Percentiles rank a stretch among this genome's conserved stretches.
These are phyloP conservation scores for Alectura lathami DNA, from an alignment of 2,113 vertebrate species.

Conservation along the genomic window DNA sequence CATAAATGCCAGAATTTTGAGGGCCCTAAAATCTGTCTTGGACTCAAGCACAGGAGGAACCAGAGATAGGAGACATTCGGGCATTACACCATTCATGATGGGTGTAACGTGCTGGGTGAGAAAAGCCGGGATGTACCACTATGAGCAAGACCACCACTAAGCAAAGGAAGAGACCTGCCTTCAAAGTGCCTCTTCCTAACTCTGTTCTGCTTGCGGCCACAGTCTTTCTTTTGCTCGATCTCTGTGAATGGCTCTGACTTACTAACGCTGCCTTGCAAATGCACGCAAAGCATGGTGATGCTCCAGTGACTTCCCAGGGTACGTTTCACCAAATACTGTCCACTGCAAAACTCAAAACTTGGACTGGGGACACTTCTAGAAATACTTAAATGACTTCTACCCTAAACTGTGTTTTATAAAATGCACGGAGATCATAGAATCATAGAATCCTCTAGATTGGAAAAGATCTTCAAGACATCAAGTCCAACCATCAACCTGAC, in stretches of 20 bases:
- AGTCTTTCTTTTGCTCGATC: not conserved
- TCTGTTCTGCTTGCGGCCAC: not conserved
- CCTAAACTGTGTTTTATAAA: not conserved
- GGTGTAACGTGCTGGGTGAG: not conserved
- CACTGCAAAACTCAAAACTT: not conserved
- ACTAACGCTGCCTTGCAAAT: not conserved
- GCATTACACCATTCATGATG: no score
- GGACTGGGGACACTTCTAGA: not conserved
- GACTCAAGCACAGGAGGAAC: not conserved
- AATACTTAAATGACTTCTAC: not conserved
- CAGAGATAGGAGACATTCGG: not conserved
- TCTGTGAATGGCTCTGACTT: not conserved
- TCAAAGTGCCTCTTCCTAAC: not conserved
- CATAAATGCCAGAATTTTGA: not conserved
- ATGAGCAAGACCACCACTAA: fast-evolving
- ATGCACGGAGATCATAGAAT: not conserved
- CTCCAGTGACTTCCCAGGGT: not conserved
- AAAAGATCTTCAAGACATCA: no score
- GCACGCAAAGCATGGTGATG: not conserved
- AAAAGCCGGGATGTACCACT: fast-evolving
- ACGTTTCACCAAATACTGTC: not conserved
- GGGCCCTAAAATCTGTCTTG: fast-evolving
- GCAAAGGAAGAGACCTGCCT: fast-evolving
- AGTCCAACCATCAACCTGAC: no score
- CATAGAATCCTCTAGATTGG: no score